phyloP scores from a whole-genome alignment of 2,113 vertebrate species.

The Archilochus colubris region DNA sequence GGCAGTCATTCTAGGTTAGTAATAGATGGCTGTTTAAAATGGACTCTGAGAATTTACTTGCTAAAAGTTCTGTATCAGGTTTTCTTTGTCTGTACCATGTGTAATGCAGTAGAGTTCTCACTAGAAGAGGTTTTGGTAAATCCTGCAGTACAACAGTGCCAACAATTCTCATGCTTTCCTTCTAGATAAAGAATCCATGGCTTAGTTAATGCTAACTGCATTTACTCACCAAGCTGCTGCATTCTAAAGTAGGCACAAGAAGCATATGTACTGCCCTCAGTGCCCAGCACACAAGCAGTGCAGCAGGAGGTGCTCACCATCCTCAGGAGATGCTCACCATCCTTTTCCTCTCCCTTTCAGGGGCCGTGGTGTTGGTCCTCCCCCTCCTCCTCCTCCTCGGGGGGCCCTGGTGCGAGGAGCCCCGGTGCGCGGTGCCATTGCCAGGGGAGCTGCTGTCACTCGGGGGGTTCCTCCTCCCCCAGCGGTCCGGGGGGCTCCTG shows the following conservation, averaged over 20 bases:
- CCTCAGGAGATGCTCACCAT: background rate
- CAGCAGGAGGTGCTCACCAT: background rate
- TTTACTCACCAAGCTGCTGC: background rate
- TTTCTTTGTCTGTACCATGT: background rate
- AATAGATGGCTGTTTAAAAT: background rate
- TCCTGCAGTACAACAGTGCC: rapidly evolving
- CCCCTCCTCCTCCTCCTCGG: conserved; percentile 73
- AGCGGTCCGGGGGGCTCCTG: conserved; percentile 78
- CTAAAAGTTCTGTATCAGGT: background rate
- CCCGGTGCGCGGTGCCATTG: conserved; percentile 81
- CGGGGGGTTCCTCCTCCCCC: conserved; percentile 85
- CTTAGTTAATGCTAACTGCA: background rate
- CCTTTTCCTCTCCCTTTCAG: conserved; percentile 64
- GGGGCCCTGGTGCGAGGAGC: conserved; percentile 87
- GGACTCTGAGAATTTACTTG: background rate
- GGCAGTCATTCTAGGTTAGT: background rate
- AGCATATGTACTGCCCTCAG: rapidly evolving
- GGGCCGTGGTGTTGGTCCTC: conserved; percentile 88
- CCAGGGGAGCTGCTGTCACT: conserved; percentile 83
- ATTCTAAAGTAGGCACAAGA: background rate
- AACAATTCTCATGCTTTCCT: background rate
- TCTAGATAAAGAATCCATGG: background rate
- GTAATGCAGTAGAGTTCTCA: background rate
- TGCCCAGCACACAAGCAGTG: background rate
- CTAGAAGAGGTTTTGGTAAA: background rate